Base-by-base conservation (phyloP, 2,113 vertebrate species). In the Clarias macrocephalus region DNA sequence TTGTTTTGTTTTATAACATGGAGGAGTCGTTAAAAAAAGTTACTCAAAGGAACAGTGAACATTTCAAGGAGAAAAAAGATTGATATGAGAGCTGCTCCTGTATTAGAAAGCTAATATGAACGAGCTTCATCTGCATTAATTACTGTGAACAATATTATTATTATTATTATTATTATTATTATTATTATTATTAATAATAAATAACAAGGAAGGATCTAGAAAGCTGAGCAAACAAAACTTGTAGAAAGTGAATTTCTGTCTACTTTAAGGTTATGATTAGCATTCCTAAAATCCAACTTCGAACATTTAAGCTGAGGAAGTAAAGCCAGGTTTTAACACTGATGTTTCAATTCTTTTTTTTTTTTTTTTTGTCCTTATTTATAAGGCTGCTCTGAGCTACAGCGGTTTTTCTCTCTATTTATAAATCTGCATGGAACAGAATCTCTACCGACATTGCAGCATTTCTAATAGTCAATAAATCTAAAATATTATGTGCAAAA, bases 401-500 rank as follows among this genome's bases (percentile, higher is more conserved):
- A 89, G 81, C 89, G 97, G 96, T 97, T 96, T 96, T 96, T 94
- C 94, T 93, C 94, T 94, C 93, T 37, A 96, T 96, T 96, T 95
- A 96, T 93, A 95, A 95, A 96, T 96, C 95, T 87, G 81, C 65
- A 70, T 85, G 28, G 8, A 96, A 95, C 95, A 94, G 96, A 97
- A 97, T 95, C 93, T 94, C 97, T 97, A 97, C 96, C 94, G 96
- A 96, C 96, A 92, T 96, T 95, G 95, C 92, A 97, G 96, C 96
- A 94, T 97, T 96, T 95, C 95, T 97, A 96, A 97, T 96, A 97
- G 96, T 96, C 97, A 96, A 97, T 98, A 99, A 98, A 98, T 97
- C 95, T 96, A 93, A 97, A 96, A 97, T 97, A 99, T 98, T 98
- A 98, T 94, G 97, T 99, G 97, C 96, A 97, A 98, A 97, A 96